phyloP scores from a whole-genome alignment of 2,797 vertebrate species.

The Periparus ater region DNA sequence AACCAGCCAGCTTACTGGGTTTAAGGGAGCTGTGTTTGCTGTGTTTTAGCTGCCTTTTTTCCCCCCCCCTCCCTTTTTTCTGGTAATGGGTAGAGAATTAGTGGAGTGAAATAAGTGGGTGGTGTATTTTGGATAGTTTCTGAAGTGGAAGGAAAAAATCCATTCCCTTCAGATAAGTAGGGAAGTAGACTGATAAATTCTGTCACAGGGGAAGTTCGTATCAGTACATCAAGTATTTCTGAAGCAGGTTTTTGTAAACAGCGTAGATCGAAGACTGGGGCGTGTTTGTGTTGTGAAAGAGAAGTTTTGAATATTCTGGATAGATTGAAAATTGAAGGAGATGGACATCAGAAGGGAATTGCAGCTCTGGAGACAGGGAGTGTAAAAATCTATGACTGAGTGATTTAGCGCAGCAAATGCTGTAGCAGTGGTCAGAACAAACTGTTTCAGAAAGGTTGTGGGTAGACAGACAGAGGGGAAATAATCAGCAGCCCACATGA shows the following conservation, averaged over 20 bases:
- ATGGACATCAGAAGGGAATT: background rate
- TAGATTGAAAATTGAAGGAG: background rate
- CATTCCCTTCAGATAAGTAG: conserved; percentile 37
- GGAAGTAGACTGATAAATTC: conserved; percentile 42
- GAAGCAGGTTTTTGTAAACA: background rate
- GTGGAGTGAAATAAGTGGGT: background rate
- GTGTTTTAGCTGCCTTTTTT: background rate
- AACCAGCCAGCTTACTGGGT: background rate
- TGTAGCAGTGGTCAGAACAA: background rate
- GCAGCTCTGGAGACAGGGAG: background rate
- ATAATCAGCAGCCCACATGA: background rate
- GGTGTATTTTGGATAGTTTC: background rate
- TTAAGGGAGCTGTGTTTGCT: background rate
- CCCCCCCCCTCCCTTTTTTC: accelerated
- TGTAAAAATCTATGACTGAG: background rate
- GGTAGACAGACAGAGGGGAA: conserved; percentile 17
- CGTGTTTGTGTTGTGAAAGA: background rate
- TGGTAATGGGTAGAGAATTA: background rate
- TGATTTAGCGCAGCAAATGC: background rate
- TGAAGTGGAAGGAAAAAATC: conserved; percentile 39
- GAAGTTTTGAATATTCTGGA: accelerated
- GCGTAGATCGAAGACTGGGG: background rate
- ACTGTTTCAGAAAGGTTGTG: background rate
- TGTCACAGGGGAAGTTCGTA: background rate
- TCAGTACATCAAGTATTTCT: background rate